These are phyloP conservation scores for Belonocnema kinseyi DNA, from an alignment of 1,140 invertebrate species.

Conservation along the genomic window DNA sequence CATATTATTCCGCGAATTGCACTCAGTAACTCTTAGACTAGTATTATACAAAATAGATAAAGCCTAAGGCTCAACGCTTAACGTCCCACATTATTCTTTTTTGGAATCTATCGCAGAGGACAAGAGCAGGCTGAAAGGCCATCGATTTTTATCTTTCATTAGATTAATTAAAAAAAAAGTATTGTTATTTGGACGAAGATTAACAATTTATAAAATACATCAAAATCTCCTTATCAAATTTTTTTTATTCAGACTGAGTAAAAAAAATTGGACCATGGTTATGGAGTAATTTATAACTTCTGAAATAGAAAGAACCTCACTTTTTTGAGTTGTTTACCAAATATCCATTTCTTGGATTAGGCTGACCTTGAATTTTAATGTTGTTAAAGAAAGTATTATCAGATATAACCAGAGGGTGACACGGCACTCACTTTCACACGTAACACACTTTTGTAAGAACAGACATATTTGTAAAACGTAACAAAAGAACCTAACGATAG, in stretches of 20 bases:
- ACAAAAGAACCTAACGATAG: constrained; percentile 40
- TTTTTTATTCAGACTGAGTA: too few relatives aligned
- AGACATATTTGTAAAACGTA: constrained; percentile 52
- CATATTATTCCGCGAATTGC: not conserved
- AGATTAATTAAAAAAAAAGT: not conserved
- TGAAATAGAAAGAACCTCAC: too few relatives aligned
- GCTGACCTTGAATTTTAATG: not conserved
- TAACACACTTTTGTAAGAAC: constrained; percentile 44
- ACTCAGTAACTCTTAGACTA: constrained; percentile 57
- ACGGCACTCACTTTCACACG: not conserved
- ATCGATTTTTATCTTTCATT: not conserved
- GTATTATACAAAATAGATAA: constrained; percentile 60
- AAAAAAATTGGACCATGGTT: too few relatives aligned
- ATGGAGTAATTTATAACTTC: too few relatives aligned
- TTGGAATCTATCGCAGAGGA: not conserved
- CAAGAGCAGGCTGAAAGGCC: not conserved
- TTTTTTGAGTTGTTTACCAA: too few relatives aligned
- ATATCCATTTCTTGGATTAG: too few relatives aligned
- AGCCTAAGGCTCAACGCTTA: constrained; percentile 13
- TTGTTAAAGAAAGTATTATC: not conserved
- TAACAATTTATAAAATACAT: too few relatives aligned
- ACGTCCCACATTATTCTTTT: not conserved
- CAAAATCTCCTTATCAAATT: too few relatives aligned
- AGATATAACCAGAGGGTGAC: not conserved
- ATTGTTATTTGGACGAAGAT: too few relatives aligned